Evolutionary conservation across 1,140 invertebrate genomes (phyloP).

Genomic region (Streblospio benedicti): DNA sequence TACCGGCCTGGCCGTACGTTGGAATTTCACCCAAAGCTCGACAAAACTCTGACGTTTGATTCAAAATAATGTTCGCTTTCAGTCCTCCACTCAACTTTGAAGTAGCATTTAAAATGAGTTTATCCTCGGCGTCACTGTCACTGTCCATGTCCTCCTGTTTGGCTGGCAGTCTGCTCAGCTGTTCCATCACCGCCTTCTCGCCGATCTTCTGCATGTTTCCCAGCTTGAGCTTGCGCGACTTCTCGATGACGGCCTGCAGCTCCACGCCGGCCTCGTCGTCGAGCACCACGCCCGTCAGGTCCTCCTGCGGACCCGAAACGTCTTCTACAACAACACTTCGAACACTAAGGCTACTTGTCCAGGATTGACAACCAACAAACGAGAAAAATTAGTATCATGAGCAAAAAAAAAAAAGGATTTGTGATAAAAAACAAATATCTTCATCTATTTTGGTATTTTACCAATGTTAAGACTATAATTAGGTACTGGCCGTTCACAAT

Average conservation of each 20-base stretch:
- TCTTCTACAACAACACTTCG: background rate
- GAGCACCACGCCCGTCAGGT: conserved; percentile 53
- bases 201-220: conserved; percentile 31
- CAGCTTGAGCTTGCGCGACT: conserved; percentile 65
- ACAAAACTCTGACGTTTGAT: conserved; percentile 94
- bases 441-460: too few relatives aligned
- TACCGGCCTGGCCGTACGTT: conserved; percentile 60
- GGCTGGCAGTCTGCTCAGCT: background rate
- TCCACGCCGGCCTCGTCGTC: conserved; percentile 73
- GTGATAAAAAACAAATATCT: too few relatives aligned
- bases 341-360: too few relatives aligned
- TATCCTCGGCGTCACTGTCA: background rate
- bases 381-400: too few relatives aligned
- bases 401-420: too few relatives aligned
- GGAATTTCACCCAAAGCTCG: conserved; percentile 90
- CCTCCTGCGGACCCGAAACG: conserved; percentile 44
- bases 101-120: background rate
- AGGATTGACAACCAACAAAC: too few relatives aligned
- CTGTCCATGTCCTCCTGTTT: background rate
- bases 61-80: conserved; percentile 37
- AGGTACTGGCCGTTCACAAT: too few relatives aligned
- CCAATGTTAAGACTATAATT: too few relatives aligned
- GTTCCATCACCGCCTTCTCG: background rate
- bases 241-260: conserved; percentile 63
- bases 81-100: background rate